Evolutionary conservation across 1,140 invertebrate species (phyloP), one percentile per base, ranked within the genome.

Genomic region (Cataglyphis hispanica): DNA sequence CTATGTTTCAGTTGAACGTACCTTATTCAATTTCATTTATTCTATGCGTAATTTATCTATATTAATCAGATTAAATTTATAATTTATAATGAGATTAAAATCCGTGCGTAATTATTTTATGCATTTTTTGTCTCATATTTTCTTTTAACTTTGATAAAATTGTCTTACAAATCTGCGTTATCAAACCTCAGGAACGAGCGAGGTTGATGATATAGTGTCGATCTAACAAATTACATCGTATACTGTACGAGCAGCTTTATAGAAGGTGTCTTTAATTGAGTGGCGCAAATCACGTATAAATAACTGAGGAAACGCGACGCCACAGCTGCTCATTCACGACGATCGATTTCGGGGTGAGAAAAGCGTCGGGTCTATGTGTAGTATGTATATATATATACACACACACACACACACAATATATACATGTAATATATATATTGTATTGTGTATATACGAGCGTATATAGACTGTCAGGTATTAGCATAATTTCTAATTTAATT

Each of bases 401-500:
- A 37, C 5, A 40, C 11, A 43, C 13, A 3, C 13, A 43, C 3
- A 43, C 1, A 43, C 2, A 40, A 43, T 10, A 43, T 10, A 37
- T 37, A 43, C 40, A 10, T 43, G 31, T 31, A 31, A 31, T 31
- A 31, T 31, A 31, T 3, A 31, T 31, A 31, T 31, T 31, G 31
- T 31, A 31, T 31, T 31, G 31, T 8, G 7, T 43, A 43, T 43
- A 43, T 50, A 50, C 19, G n/a, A n/a, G n/a, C n/a, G 53, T 61
- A 83, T 83, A 43, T 83, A 83, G 78, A 27, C 27, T 53, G 56
- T 75, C 58, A 13, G 63, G 70, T 91, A 93, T 93, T 92, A 92
- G 90, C 93, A 94, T 94, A 94, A 94, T 92, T 92, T 91, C 87
- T 91, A 92, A 93, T 93, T 94, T 93, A 91, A 94, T 93, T 93